Conservation (phyloP, 2,797 vertebrate species). For the Lates japonicus region DNA sequence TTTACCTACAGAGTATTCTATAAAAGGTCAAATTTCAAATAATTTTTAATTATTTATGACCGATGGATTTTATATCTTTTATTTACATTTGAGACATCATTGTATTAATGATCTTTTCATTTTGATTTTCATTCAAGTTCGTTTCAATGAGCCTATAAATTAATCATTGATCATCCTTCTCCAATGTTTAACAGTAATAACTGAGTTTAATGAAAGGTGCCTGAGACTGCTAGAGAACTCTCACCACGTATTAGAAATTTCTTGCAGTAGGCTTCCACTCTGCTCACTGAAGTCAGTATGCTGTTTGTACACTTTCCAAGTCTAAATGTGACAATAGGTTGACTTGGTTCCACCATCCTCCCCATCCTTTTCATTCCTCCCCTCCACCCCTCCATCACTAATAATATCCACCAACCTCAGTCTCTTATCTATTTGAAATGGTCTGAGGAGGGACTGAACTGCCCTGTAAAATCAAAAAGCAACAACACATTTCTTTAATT, state of each 20-base stretch:
- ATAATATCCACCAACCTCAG: slow-evolving; percentile 20
- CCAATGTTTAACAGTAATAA: background rate
- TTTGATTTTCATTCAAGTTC: too few species aligned
- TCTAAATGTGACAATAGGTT: background rate
- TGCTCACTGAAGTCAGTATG: background rate
- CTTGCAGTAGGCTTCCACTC: background rate
- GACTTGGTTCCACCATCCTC: background rate
- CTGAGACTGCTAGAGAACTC: background rate
- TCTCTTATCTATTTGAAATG: slow-evolving; percentile 53
- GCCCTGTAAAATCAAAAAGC: slow-evolving; percentile 59
- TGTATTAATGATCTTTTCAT: background rate
- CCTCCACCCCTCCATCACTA: slow-evolving; percentile 22
- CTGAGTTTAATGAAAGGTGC: background rate
- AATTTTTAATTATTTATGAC: background rate
- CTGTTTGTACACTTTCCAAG: background rate
- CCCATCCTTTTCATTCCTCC: background rate
- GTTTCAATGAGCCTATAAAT: background rate
- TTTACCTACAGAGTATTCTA: background rate
- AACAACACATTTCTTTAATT: slow-evolving; percentile 77
- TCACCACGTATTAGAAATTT: background rate
- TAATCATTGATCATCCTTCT: background rate
- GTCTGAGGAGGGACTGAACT: slow-evolving; percentile 49
- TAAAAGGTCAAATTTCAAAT: background rate
- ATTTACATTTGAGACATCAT: background rate
- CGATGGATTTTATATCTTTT: background rate